Percentiles rank a stretch among this genome's conserved stretches.
These are phyloP conservation scores for Aplodontia rufa DNA, from an alignment of 2,113 vertebrate species.

Conservation along the genomic window DNA sequence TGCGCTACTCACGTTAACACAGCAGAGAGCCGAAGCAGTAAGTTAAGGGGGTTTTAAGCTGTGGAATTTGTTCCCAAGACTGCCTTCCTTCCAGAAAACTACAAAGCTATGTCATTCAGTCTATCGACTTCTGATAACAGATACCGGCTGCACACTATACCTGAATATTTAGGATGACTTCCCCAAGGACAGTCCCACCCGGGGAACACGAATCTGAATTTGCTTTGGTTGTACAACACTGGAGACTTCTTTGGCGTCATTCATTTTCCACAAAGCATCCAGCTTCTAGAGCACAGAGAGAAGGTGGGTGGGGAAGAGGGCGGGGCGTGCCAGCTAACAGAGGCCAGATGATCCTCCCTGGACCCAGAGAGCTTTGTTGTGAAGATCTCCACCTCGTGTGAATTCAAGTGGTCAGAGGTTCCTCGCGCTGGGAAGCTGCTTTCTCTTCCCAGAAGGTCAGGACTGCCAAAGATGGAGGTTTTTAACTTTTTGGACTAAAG, in stretches of 20 bases:
- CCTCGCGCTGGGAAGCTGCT: conserved; percentile 62
- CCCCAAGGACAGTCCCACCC: conserved; percentile 58
- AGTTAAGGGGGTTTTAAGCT: not conserved
- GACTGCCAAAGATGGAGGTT: conserved; percentile 61
- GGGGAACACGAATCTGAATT: conserved; percentile 64
- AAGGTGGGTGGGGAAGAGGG: not conserved
- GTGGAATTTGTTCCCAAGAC: conserved; percentile 41
- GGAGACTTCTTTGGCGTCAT: conserved; percentile 71
- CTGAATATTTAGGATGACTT: conserved; percentile 62
- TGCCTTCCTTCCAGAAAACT: conserved; percentile 69
- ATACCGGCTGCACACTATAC: conserved; percentile 60
- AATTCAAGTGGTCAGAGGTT: conserved; percentile 68
- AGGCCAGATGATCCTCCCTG: conserved; percentile 80
- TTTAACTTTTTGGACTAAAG: conserved; percentile 60
- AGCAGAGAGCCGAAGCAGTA: not conserved
- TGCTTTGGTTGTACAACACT: conserved; percentile 69
- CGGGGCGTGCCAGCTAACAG: conserved; percentile 59
- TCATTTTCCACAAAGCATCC: conserved; percentile 79
- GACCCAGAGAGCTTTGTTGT: conserved; percentile 74
- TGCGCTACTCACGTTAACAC: not conserved
- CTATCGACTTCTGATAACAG: conserved; percentile 71
- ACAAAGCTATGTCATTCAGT: conserved; percentile 41
- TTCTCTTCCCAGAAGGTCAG: conserved; percentile 59
- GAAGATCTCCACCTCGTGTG: conserved; percentile 70
- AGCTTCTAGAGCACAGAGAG: conserved; percentile 60